Conservation (phyloP, 2,888 invertebrate genomes). For the Lathronympha strigana region DNA sequence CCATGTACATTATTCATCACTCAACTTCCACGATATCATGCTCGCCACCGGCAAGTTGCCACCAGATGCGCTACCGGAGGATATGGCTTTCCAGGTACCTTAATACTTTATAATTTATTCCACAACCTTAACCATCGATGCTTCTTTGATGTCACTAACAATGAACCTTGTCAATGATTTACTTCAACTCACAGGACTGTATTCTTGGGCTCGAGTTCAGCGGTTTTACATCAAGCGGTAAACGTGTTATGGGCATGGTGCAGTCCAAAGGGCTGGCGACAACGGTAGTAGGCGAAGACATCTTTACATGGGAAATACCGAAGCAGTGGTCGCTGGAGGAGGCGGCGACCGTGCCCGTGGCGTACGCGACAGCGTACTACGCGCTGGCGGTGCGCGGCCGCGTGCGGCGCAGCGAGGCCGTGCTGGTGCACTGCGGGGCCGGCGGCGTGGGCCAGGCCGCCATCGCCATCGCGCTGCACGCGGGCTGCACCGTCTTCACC, state of each 20-base stretch:
- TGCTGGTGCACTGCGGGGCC: slow-evolving; percentile 93
- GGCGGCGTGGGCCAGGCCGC: slow-evolving; percentile 97
- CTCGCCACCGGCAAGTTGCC: slow-evolving; percentile 98
- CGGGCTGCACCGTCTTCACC: slow-evolving; percentile 96
- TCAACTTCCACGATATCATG: slow-evolving; percentile 99
- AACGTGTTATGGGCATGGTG: slow-evolving; percentile 96
- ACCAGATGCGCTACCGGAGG: slow-evolving; percentile 97
- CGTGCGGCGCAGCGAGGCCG: slow-evolving; percentile 88
- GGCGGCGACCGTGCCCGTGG: slow-evolving; percentile 93
- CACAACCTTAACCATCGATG: no score
- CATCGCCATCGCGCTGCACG: slow-evolving; percentile 95
- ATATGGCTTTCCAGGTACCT: slow-evolving; percentile 82
- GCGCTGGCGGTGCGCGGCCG: slow-evolving; percentile 92
- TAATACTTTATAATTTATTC: no score
- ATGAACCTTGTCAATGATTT: no score
- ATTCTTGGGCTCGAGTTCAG: slow-evolving; percentile 97
- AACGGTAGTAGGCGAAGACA: slow-evolving; percentile 91
- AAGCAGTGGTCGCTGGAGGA: slow-evolving; percentile 93
- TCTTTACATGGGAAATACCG: slow-evolving; percentile 95
- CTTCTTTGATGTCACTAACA: no score
- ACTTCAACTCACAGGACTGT: slow-evolving; percentile 91
- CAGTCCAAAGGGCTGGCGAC: slow-evolving; percentile 95
- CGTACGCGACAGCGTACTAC: slow-evolving; percentile 93
- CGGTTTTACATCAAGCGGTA: slow-evolving; percentile 90
- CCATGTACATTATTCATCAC: no score